Evolutionary conservation across 2,797 vertebrate genomes (phyloP).

Genomic region (Decapterus maruadsi): DNA sequence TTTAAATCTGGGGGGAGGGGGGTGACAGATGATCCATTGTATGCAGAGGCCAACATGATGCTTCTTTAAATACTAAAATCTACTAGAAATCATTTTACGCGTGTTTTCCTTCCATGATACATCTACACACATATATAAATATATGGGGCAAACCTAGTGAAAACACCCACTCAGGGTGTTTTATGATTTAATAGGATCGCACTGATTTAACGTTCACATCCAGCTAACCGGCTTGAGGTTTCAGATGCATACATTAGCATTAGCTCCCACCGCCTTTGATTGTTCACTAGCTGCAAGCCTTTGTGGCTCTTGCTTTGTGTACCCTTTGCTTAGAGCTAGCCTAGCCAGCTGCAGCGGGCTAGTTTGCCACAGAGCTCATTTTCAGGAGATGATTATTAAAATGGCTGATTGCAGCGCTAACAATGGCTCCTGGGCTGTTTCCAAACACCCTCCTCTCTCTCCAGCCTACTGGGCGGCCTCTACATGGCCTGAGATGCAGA

Average conservation of each 20-base stretch:
- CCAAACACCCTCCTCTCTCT: neutral
- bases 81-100: neutral
- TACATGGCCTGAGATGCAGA: accelerated
- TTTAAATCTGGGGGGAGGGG: constrained; percentile 66
- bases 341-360: constrained; percentile 17
- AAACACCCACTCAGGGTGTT: neutral
- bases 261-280: constrained; percentile 39
- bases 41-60: constrained; percentile 46
- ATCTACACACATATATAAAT: no score
- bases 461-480: accelerated
- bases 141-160: neutral
- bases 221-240: constrained; percentile 5
- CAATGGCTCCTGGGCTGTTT: constrained; percentile 34
- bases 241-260: constrained; percentile 54
- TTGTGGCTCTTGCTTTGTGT: constrained; percentile 69
- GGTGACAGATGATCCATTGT: constrained; percentile 75
- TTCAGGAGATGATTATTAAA: constrained; percentile 67
- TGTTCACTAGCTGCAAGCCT: constrained; percentile 59
- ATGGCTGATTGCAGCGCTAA: constrained; percentile 73
- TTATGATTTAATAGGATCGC: neutral
- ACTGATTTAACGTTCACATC: neutral
- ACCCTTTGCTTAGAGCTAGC: constrained; percentile 29
- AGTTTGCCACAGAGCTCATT: constrained; percentile 37
- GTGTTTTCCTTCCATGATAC: neutral
- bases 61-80: constrained; percentile 13